These are phyloP conservation scores for Cranoglanis bouderius DNA, from an alignment of 2,113 vertebrate genomes.

Conservation along the genomic window DNA sequence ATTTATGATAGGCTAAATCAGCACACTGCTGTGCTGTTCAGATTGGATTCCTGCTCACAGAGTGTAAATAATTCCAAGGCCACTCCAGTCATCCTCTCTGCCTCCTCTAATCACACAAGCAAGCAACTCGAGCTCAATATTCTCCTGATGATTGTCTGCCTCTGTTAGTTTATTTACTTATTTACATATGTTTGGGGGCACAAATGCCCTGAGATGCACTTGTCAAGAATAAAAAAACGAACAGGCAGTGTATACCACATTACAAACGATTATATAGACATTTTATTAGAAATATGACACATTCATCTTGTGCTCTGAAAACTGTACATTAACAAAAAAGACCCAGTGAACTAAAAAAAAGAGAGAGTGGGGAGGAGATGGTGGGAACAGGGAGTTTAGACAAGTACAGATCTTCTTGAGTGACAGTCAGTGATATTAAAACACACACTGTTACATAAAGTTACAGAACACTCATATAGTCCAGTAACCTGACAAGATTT, in stretches of 20 bases:
- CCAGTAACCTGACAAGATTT: slow-evolving; percentile 69
- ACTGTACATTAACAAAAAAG: slow-evolving; percentile 86
- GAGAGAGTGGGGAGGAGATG: slow-evolving; percentile 52
- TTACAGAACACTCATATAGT: slow-evolving; percentile 83
- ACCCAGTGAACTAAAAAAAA: slow-evolving; percentile 71
- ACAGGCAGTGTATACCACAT: slow-evolving; percentile 16
- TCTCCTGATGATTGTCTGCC: not conserved
- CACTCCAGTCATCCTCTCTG: slow-evolving; percentile 29
- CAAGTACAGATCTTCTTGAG: slow-evolving; percentile 59
- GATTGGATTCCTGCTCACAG: slow-evolving; percentile 51
- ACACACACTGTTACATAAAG: slow-evolving; percentile 82
- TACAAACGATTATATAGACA: slow-evolving; percentile 72
- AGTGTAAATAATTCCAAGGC: slow-evolving; percentile 47
- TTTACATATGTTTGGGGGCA: not conserved
- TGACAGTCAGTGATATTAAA: slow-evolving; percentile 81
- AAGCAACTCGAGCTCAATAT: not conserved
- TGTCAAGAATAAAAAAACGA: not conserved
- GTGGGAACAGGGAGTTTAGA: slow-evolving; percentile 53
- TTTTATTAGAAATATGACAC: slow-evolving; percentile 97
- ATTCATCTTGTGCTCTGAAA: slow-evolving; percentile 96
- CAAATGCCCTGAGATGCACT: slow-evolving; percentile 4
- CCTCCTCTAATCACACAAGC: slow-evolving; percentile 8
- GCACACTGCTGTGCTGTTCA: slow-evolving; percentile 35
- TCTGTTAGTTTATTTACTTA: not conserved
- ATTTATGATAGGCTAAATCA: slow-evolving; percentile 52